phyloP scores from a whole-genome alignment of 2,888 invertebrate species.

The Masnerella sp. region DNA sequence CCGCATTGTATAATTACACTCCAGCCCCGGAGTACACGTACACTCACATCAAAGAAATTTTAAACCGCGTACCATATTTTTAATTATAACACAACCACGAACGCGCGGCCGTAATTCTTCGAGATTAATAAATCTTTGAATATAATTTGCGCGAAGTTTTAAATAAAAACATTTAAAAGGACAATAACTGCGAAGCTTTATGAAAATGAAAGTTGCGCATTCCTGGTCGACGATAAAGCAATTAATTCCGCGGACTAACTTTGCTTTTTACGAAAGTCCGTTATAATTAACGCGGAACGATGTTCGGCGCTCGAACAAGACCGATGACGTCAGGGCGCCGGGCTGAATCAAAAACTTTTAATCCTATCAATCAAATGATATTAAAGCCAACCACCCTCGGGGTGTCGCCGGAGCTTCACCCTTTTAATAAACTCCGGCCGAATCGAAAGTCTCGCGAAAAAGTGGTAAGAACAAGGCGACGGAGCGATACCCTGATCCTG shows the following conservation, averaged over 20 bases:
- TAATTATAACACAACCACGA: too few relatives aligned
- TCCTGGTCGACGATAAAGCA: conserved; percentile 47
- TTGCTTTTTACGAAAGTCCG: conserved; percentile 61
- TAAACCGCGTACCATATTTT: too few relatives aligned
- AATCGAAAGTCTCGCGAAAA: conserved; percentile 71
- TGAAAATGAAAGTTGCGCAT: conserved; percentile 52
- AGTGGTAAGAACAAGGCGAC: conserved; percentile 63
- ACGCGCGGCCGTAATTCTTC: conserved; percentile 18
- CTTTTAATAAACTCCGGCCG: conserved; percentile 72
- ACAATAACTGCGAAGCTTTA: conserved; percentile 41
- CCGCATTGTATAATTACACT: too few relatives aligned
- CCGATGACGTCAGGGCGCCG: conserved; percentile 52
- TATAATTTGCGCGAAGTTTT: conserved; percentile 24
- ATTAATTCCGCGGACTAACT: conserved; percentile 56
- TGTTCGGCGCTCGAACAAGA: conserved; percentile 59
- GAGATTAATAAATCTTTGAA: conserved; percentile 44
- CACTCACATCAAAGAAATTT: too few relatives aligned
- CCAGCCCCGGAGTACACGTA: too few relatives aligned
- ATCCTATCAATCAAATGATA: conserved; percentile 75
- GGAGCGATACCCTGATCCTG: conserved; percentile 61
- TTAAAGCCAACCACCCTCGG: conserved; percentile 56
- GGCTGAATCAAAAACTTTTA: conserved; percentile 67
- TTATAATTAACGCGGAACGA: conserved; percentile 61
- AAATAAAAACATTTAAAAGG: conserved; percentile 46
- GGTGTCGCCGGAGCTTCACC: conserved; percentile 65